phyloP scores from a whole-genome alignment of 2,113 vertebrate genomes.

The Pygoscelis adeliae region DNA sequence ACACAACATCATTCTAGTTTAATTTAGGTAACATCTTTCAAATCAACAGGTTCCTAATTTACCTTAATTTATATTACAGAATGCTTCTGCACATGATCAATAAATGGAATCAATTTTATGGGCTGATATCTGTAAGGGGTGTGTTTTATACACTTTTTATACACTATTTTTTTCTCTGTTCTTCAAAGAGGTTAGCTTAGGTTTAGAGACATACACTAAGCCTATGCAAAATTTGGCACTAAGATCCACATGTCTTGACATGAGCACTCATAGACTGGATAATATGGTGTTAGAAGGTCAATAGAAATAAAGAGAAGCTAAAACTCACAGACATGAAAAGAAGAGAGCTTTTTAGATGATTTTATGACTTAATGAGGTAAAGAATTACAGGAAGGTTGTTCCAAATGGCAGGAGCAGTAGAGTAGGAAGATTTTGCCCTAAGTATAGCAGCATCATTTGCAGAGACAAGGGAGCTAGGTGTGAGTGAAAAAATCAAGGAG shows the following conservation, averaged over 20 bases:
- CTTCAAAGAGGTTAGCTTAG: neutral
- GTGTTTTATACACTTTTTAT: neutral
- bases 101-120: neutral
- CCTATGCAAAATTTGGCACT: neutral
- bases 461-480: neutral
- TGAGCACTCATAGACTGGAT: neutral
- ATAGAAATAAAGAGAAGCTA: neutral
- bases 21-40: neutral
- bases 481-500: neutral
- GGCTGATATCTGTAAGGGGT: neutral
- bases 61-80: neutral
- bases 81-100: neutral
- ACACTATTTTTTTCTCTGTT: neutral
- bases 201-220: neutral
- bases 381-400: neutral
- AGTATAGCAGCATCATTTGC: neutral
- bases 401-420: neutral
- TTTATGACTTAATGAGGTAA: neutral
- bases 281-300: neutral
- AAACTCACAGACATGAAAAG: neutral
- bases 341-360: neutral
- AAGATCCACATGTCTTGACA: neutral
- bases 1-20: neutral
- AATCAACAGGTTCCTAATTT: neutral
- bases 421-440: neutral